Evolutionary conservation across 2,888 invertebrate genomes (phyloP), one percentile per base, ranked within the genome.

Genomic region (Lasioglossum malachurum): DNA sequence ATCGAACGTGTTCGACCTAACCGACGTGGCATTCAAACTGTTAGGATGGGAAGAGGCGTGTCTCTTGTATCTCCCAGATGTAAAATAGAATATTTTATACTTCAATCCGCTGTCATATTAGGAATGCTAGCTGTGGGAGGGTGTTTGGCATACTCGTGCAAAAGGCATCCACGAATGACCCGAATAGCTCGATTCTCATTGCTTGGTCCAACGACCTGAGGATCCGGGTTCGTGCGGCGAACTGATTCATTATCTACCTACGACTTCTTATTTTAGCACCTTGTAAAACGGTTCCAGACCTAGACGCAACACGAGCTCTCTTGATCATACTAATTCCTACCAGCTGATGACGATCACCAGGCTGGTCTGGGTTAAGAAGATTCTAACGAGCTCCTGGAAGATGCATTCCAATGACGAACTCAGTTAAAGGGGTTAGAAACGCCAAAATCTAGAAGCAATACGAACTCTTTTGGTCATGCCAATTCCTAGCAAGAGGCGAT

Each of bases 51-150:
- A 35, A 19, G 44, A 41, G 41, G 57, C 67, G 12, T 7, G 35
- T 76, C 10, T 71, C 44, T 53, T 8, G 14, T 12, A 8, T 10
- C 14, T 71, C 12, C 16, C 41, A 23, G n/a, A 27, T 5, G 44
- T 71, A 44, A 71, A 71, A 44, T 71, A n/a, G 44, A 16, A 71
- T 71, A 71, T 71, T 71, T n/a, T 14, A 71, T 41, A 23, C 23
- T 41, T 35, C 8, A 19, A 19, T 35, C 35, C 67, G 69, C 69
- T 23, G 69, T 69, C 69, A 38, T 23, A 38, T 69, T 35, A 23
- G 35, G 69, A 38, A 69, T 69, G 69, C 38, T 23, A 23, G 4
- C 19, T 69, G 69, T 38, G 69, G 69, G 38, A 35, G 60, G 69
- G 1, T 23, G 67, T 38, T 69, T 69, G 67, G 67, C 38, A 23